Base-by-base conservation (phyloP, 2,797 vertebrate species). In the Muscicapa striata region DNA sequence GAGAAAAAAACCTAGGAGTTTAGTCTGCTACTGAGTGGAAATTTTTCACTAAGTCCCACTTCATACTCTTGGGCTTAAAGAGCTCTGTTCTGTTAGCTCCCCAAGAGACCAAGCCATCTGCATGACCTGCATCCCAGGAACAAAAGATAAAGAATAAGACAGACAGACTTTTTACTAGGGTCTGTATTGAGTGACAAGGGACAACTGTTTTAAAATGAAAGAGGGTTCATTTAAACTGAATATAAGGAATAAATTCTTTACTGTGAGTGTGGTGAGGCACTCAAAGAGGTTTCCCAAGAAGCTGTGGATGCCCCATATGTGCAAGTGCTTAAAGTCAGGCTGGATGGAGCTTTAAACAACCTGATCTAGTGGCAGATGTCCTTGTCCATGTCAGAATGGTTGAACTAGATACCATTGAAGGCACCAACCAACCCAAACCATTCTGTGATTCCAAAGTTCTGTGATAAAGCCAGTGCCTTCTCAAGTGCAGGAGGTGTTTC, bases 361-460 rank as follows among this genome's bases (percentile, higher is more conserved):
- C 13, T 36, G 55, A 5, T 19, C 49, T 63, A n/a, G 59, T 7
- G 54, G 15, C 2, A 84, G 73, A 19, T 23, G 41, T 29, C 48
- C 40, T 48, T 52, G 14, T 6, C 38, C 19, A 26, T 2, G 15
- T n/a, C 41, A 55, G 8, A 24, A 15, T 11, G 11, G 27, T n/a
- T 68, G 34, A 45, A 61, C 13, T 17, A 45, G 13, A 13, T 27
- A 59, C 13, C 48, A 74, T 58, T 34, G 26, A 77, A 61, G 55
- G 19, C 15, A 4, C 14, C 17, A 59, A 75, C 26, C n/a, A 85
- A 41, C 15, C 40, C 26, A 63, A 82, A 63, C 15, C 9, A 6
- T 8, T 48, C 38, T 45, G 11, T 21, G 29, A 30, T 58, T 67
- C 36, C 52, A 45, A 0, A 0, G n/a, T 22, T 21, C 55, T 17